phyloP scores from a whole-genome alignment of 2,113 vertebrate genomes.

The Eclectus roratus region DNA sequence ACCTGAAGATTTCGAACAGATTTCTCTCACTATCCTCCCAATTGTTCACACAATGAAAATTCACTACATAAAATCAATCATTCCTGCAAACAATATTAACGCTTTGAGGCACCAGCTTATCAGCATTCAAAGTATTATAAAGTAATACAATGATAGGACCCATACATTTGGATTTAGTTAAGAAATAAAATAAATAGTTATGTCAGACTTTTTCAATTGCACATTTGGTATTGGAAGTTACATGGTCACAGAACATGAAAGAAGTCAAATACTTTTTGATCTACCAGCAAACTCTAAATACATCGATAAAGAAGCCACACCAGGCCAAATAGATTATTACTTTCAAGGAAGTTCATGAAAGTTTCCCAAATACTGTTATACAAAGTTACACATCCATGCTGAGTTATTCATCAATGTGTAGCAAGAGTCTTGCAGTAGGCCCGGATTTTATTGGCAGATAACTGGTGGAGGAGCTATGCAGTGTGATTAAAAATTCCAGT shows the following conservation, averaged over 20 bases:
- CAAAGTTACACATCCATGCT: conserved; percentile 77
- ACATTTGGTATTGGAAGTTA: conserved; percentile 87
- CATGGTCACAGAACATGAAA: conserved; percentile 84
- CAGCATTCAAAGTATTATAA: conserved; percentile 74
- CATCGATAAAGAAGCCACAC: conserved; percentile 75
- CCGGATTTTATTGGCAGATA: conserved; percentile 62
- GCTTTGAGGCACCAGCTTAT: conserved; percentile 78
- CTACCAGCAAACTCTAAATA: conserved; percentile 81
- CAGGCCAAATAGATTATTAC: conserved; percentile 60
- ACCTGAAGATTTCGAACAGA: conserved; percentile 56
- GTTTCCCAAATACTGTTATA: conserved; percentile 68
- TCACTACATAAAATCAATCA: conserved; percentile 40
- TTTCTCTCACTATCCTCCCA: conserved; percentile 32
- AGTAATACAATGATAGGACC: conserved; percentile 70
- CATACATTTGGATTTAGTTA: conserved; percentile 68
- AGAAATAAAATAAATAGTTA: conserved; percentile 77
- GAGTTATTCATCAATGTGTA: conserved; percentile 69
- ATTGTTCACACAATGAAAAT: conserved; percentile 46
- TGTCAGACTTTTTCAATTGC: conserved; percentile 76
- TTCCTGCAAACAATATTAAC: conserved; percentile 59
- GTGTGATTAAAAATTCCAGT: conserved; percentile 71
- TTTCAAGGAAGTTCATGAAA: conserved; percentile 66
- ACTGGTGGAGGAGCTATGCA: conserved; percentile 65
- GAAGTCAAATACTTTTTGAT: conserved; percentile 80
- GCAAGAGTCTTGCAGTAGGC: conserved; percentile 68